Conservation (phyloP, 2,888 invertebrate genomes). For the Clistopyga incitator region DNA sequence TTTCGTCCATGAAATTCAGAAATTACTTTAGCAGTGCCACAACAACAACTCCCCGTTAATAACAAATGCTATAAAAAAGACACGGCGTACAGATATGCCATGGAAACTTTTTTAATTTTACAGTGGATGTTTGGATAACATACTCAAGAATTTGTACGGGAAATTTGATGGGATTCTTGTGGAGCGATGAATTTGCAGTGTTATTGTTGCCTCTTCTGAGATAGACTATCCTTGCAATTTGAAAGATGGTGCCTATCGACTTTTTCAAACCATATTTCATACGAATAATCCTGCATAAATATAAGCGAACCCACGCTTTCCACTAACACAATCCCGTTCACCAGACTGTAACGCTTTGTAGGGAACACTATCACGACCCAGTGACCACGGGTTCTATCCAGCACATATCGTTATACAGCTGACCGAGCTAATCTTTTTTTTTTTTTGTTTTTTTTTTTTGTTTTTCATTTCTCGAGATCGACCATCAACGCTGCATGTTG, state of each 20-base stretch:
- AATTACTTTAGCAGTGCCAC: no score
- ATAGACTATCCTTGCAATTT: background rate
- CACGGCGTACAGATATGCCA: no score
- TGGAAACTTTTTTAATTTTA: no score
- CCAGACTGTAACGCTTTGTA: background rate
- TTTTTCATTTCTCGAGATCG: constrained; percentile 33
- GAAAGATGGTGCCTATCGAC: background rate
- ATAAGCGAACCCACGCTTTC: constrained; percentile 15
- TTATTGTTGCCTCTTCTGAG: no score
- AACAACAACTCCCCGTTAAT: no score
- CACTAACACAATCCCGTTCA: background rate
- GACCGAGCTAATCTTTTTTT: constrained; percentile 31
- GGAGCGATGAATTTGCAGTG: background rate
- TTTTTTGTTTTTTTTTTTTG: constrained; percentile 38
- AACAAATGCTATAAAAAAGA: no score
- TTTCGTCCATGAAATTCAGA: no score
- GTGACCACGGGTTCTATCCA: constrained; percentile 13
- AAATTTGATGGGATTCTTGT: background rate
- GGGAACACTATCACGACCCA: constrained; percentile 31
- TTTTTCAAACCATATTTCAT: background rate
- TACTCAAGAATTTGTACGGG: no score
- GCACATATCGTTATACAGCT: constrained; percentile 23
- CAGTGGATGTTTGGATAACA: no score
- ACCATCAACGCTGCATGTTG: constrained; percentile 13
- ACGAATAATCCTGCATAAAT: background rate